These are phyloP conservation scores for Eupithecia subumbrata DNA, from an alignment of 2,888 invertebrate genomes.

Conservation along the genomic window DNA sequence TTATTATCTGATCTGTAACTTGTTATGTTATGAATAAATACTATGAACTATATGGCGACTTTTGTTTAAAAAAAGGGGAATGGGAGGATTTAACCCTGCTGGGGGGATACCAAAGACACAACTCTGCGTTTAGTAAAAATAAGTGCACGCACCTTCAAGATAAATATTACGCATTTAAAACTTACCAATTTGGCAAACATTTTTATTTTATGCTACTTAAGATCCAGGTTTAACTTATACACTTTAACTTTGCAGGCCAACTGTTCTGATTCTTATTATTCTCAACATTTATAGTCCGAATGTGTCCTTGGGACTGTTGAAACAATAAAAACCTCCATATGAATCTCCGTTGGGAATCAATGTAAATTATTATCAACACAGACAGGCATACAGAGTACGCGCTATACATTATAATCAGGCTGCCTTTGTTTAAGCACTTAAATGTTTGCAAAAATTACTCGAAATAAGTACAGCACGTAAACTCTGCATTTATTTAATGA, in stretches of 20 bases:
- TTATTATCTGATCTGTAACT: too few species aligned
- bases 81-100: not conserved
- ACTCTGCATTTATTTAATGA: conserved; percentile 51
- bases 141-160: not conserved
- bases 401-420: conserved; percentile 73
- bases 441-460: conserved; percentile 53
- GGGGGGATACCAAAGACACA: not conserved
- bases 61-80: not conserved
- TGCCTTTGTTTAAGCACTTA: conserved; percentile 70
- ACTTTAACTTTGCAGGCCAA: conserved; percentile 55
- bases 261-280: conserved; percentile 63
- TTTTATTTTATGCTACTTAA: conserved; percentile 58
- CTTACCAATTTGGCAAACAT: conserved; percentile 79
- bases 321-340: conserved; percentile 73
- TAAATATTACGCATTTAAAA: conserved; percentile 21
- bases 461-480: conserved; percentile 45
- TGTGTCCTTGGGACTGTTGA: conserved; percentile 70
- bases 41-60: not conserved
- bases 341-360: conserved; percentile 71
- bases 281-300: conserved; percentile 70
- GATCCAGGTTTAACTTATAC: conserved; percentile 47
- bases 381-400: conserved; percentile 68
- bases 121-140: not conserved
- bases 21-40: too few species aligned
- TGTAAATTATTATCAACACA: conserved; percentile 77